Percentiles rank a stretch among this genome's conserved stretches.
Evolutionary conservation across 2,888 invertebrate genomes (phyloP).

Genomic region (Agapetus fuscipes): DNA sequence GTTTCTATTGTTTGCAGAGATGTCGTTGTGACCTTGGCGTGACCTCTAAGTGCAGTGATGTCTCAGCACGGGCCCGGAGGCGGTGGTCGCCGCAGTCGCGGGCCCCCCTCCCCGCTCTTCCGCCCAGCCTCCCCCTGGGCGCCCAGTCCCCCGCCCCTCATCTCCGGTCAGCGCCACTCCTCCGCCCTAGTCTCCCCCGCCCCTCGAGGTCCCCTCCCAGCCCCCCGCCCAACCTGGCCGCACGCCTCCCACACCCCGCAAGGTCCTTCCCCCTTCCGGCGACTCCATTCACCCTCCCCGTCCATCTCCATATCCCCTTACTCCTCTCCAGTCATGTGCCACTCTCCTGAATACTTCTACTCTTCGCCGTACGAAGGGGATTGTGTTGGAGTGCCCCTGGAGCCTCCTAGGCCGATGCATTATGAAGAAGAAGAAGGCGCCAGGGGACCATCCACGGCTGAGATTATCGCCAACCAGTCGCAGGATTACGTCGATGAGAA

Average conservation of each 20-base stretch:
- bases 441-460: conserved; percentile 77
- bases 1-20: conserved; percentile 37
- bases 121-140: conserved; percentile 69
- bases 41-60: too few species aligned
- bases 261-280: conserved; percentile 38
- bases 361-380: conserved; percentile 50
- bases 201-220: conserved; percentile 43
- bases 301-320: conserved; percentile 44
- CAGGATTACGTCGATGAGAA: conserved; percentile 93
- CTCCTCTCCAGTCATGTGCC: conserved; percentile 49
- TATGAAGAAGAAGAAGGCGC: conserved; percentile 62
- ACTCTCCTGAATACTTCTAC: conserved; percentile 50
- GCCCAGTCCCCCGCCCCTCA: conserved; percentile 63
- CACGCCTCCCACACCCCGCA: conserved; percentile 27
- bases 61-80: conserved; percentile 28
- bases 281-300: conserved; percentile 38
- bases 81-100: conserved; percentile 39
- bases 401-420: conserved; percentile 58
- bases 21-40: conserved; percentile 46
- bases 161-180: conserved; percentile 50
- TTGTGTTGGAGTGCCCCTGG: conserved; percentile 65
- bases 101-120: conserved; percentile 51
- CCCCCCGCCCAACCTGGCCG: conserved; percentile 31
- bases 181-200: conserved; percentile 45
- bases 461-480: conserved; percentile 87